Base-by-base conservation (phyloP, 1,140 invertebrate genomes). In the Diabrotica virgifera region DNA sequence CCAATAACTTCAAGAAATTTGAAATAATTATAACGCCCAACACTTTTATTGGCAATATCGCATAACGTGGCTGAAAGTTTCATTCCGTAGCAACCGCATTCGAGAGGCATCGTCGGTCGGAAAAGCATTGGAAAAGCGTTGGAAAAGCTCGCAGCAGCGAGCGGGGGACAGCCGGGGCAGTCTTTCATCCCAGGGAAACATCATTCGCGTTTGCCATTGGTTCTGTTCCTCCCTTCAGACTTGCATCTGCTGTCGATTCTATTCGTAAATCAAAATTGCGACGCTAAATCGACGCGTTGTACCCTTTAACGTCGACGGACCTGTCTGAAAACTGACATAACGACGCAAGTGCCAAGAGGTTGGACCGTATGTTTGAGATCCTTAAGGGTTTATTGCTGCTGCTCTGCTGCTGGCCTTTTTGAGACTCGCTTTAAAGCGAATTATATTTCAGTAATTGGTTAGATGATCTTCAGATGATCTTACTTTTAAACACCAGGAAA, bases 251-350 rank as follows among this genome's bases (percentile, higher is more conserved):
- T 75, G 75, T 74, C 75, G 73, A 76, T 76, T 72, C 75, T 70
- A 76, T 76, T 76, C 75, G 75, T 76, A 76, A 76, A 76, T 76
- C 75, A 76, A 76, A 76, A 75, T 75, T 72, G 68, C 72, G 62
- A 70, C 66, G 68, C 68, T 65, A 73, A 71, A 46, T 46, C 40
- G 40, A 46, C 40, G 40, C 40, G 40, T 46, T 46, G 40, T 46
- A 46, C 40, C 40, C 40, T 46, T 46, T 46, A 46, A 46, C 40
- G 40, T 46, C 40, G 40, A 5, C 40, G 4, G n/a, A 46, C 40
- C 40, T 46, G 40, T 46, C 40, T 46, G 40, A 46, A 46, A 46
- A 46, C 40, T 46, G 40, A 46, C 40, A 46, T 8, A 46, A 46
- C 40, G 40, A 46, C 40, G 40, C 40, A 46, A 46, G 40, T 46